Evolutionary conservation across 2,113 vertebrate species (phyloP).

Genomic region (Astatotilapia flaviijosephi): DNA sequence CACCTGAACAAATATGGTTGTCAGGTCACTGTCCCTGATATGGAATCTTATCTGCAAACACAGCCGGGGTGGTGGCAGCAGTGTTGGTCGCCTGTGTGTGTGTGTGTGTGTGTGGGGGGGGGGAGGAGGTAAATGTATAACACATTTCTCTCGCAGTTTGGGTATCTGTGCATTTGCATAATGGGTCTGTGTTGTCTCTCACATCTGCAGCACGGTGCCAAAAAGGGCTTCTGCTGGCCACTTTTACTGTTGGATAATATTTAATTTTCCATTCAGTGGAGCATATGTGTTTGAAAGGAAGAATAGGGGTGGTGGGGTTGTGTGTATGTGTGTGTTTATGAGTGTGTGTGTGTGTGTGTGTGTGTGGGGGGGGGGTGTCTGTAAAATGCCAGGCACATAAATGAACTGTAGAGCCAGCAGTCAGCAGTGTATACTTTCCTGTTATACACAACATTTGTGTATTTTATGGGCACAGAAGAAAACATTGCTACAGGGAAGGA

Average conservation of each 20-base stretch:
- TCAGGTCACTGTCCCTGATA: neutral
- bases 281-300: neutral
- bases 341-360: neutral
- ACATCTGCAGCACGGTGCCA: conserved; percentile 1
- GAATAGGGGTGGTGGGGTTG: neutral
- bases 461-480: neutral
- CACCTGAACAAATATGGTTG: neutral
- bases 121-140: neutral
- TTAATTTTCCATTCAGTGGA: conserved; percentile 48
- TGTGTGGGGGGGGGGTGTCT: neutral
- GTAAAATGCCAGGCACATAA: neutral
- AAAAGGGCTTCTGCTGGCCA: neutral
- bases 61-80: neutral
- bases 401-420: neutral
- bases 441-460: neutral
- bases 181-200: conserved; percentile 20
- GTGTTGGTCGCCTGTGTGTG: neutral
- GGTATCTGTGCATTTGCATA: conserved; percentile 30
- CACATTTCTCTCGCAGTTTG: neutral
- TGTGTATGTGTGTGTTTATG: neutral
- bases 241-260: conserved; percentile 49
- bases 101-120: neutral
- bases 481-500: neutral
- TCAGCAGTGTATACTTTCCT: neutral
- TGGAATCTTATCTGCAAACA: conserved; percentile 6